phyloP scores from a whole-genome alignment of 1,140 invertebrate genomes.

The Drosophila ohnishii region DNA sequence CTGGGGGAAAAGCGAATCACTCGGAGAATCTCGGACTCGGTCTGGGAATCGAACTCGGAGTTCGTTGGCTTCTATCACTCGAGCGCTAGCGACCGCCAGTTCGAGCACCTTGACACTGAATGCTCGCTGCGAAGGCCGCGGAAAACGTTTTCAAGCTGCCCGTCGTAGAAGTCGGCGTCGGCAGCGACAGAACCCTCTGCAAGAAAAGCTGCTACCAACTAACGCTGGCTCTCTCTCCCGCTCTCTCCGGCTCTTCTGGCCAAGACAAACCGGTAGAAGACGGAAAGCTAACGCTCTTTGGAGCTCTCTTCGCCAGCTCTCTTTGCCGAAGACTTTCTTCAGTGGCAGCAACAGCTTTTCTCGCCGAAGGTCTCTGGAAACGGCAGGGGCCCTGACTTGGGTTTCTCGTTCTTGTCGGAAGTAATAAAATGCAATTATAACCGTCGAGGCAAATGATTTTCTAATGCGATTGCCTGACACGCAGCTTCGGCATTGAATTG shows the following conservation, averaged over 20 bases:
- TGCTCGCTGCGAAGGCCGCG: slow-evolving; percentile 72
- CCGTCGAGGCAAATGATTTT: slow-evolving; percentile 51
- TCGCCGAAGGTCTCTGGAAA: slow-evolving; percentile 36
- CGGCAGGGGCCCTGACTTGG: slow-evolving; percentile 15
- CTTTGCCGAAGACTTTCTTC: slow-evolving; percentile 65
- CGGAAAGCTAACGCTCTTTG: slow-evolving; percentile 61
- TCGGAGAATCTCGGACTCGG: slow-evolving; percentile 9
- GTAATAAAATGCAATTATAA: slow-evolving; percentile 70
- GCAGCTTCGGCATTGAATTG: slow-evolving; percentile 47
- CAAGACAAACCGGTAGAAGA: slow-evolving; percentile 71
- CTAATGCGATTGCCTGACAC: slow-evolving; percentile 61
- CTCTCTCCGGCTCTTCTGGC: slow-evolving; percentile 18
- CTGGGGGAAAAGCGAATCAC: slow-evolving; percentile 54
- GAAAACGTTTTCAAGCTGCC: slow-evolving; percentile 77
- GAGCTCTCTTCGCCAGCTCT: slow-evolving; percentile 61
- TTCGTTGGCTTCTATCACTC: slow-evolving; percentile 75
- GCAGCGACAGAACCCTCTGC: slow-evolving; percentile 23
- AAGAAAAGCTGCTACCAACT: slow-evolving; percentile 54
- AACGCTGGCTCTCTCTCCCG: slow-evolving; percentile 38
- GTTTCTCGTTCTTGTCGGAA: slow-evolving; percentile 59
- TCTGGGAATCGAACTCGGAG: slow-evolving; percentile 54
- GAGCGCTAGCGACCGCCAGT: slow-evolving; percentile 72
- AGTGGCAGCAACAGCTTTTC: slow-evolving; percentile 38
- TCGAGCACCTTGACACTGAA: slow-evolving; percentile 80
- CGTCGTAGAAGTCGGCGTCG: slow-evolving; percentile 22